Base-by-base conservation (phyloP, 2,888 invertebrate genomes). In the Drosophila putrida region DNA sequence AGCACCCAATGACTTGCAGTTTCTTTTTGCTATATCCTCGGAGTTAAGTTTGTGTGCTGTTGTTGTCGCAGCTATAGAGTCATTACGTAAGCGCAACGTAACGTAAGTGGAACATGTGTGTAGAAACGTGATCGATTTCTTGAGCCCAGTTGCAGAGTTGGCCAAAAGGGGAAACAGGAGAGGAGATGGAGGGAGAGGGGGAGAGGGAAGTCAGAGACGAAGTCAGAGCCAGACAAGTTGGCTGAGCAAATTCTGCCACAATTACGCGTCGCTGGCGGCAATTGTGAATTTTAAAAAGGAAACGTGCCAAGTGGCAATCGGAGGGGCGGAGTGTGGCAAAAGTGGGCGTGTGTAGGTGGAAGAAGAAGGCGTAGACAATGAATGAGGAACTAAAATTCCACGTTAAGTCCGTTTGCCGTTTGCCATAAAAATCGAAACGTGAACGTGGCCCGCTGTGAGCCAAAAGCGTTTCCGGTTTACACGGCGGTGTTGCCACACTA, bases 201-300 rank as follows among this genome's bases (percentile, higher is more conserved):
- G 57, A 36, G 33, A n/a, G 33, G 10, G 20, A n/a, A n/a, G n/a
- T n/a, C n/a, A n/a, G n/a, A 36, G n/a, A n/a, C 44, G 49, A 44
- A 50, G 33, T 28, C 55, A 46, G 44, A 49, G 69, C 50, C 88
- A 83, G 86, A 88, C 88, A 89, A 80, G 87, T 76, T 82, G 89
- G 83, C 79, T 67, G 78, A 54, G 86, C 84, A 65, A 88, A 88
- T 88, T 90, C 82, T 83, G 89, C 84, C 84, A 86, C 90, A 85
- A 83, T 88, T 90, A 86, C 90, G 84, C 78, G 84, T 78, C 75
- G 80, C 72, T 80, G 78, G 80, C 74, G 85, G 82, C 88, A 90
- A 89, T 82, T 88, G 91, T 89, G 91, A 91, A 91, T 91, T 91
- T 91, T 89, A 90, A 90, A 91, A 90, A 89, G 91, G 89, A 91